These are phyloP conservation scores for Hycleus phaleratus DNA, from an alignment of 1,140 invertebrate genomes.

Conservation along the genomic window DNA sequence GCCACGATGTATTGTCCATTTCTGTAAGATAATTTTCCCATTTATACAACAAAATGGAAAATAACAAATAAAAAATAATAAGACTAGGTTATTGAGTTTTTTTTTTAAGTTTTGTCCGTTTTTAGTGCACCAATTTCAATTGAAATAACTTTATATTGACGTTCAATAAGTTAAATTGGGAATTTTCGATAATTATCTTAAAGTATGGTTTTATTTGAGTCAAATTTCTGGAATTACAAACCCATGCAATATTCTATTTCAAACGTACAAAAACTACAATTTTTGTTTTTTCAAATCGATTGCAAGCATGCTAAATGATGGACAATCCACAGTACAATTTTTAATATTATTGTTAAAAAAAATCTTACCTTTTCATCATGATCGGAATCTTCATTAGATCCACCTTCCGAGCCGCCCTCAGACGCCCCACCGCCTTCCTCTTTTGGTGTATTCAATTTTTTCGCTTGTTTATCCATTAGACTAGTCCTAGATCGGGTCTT, in stretches of 20 bases:
- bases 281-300: not conserved
- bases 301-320: not conserved
- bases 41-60: no score
- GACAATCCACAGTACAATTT: no score
- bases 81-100: not conserved
- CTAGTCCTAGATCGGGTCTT: conserved; percentile 87
- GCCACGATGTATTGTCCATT: conserved; percentile 70
- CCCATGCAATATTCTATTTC: no score
- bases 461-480: conserved; percentile 84
- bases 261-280: not conserved
- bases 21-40: conserved; percentile 48
- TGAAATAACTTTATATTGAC: no score
- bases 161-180: no score
- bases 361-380: conserved; percentile 76
- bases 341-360: no score
- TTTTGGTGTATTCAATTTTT: conserved; percentile 55
- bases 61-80: not conserved
- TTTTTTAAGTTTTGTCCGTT: no score
- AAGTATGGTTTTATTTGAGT: no score
- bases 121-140: no score
- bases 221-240: no score
- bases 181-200: no score
- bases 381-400: conserved; percentile 79
- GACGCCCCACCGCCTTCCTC: conserved; percentile 41
- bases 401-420: conserved; percentile 70